Conservation (phyloP, 2,888 invertebrate species). For the Ectemnius cavifrons region DNA sequence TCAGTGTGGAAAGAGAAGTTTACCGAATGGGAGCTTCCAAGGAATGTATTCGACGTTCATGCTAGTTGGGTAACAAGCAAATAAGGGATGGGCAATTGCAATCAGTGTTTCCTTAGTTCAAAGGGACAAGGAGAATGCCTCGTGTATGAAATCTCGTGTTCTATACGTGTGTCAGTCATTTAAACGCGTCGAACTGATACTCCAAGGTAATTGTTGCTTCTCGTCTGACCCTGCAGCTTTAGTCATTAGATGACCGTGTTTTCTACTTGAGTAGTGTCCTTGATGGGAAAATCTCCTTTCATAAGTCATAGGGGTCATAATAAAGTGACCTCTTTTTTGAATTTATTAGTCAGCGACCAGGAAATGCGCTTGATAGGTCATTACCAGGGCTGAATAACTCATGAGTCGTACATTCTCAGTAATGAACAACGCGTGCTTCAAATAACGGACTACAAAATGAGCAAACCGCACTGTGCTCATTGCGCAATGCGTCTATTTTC, state of each 20-base stretch:
- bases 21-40: not conserved
- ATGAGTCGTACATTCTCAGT: conserved; percentile 10
- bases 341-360: not conserved
- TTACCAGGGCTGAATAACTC: not conserved
- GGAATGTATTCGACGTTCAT: conserved; percentile 17
- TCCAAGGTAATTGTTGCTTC: conserved; percentile 41
- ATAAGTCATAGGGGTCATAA: too few relatives aligned
- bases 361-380: not conserved
- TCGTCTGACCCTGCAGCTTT: not conserved
- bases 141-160: not conserved
- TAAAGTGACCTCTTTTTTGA: not conserved
- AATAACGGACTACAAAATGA: conserved; percentile 26
- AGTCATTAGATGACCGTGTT: not conserved
- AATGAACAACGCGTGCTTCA: not conserved
- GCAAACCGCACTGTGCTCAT: conserved; percentile 6
- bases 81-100: not conserved
- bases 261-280: not conserved
- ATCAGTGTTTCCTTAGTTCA: conserved; percentile 49
- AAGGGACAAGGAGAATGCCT: conserved; percentile 13
- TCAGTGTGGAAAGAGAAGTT: too few relatives aligned
- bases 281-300: not conserved
- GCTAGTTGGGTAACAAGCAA: conserved; percentile 8
- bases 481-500: conserved; percentile 46
- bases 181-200: conserved; percentile 21
- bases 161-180: not conserved